Base-by-base conservation (phyloP, 2,888 invertebrate species). In the Dicycla oo region DNA sequence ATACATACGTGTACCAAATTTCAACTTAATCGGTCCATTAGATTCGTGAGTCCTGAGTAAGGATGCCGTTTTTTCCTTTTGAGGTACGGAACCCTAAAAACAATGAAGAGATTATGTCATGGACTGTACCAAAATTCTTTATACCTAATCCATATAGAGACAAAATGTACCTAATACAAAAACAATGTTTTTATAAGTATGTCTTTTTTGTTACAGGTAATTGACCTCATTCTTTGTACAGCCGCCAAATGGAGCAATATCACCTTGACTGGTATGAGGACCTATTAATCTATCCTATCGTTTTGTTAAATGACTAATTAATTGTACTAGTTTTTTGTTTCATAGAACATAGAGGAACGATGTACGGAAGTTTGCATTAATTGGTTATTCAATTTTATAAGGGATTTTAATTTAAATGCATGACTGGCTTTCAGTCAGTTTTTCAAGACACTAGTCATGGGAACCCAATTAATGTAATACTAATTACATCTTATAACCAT, bases 161-260 rank as follows among this genome's bases (percentile, higher is more conserved):
- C 77, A 65, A 80, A 78, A 71, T 63, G 65, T 53, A 81, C 70
- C 58, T 73, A 45, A 51, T 69, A 70, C 57, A 88, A 84, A 87
- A 84, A 86, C 75, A 78, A 62, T 66, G 87, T 88, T 88, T 87
- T 90, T 80, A 91, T 81, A 8, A 66, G 7, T 83, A 82, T 87
- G 78, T 82, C 34, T 67, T 69, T 90, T 91, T 91, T 91, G 89
- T 93, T 93, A 68, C 92, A 93, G 93, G 93, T 93, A 93, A 93
- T 87, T 91, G 93, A 93, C 80, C 82, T 82, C 79, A 86, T 88
- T 89, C 85, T 90, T 87, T 88, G 74, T 57, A 62, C 67, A 73
- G 62, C 69, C 72, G 75, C 51, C 60, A 78, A 74, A 74, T 66
- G 81, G 74, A 67, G 54, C 64, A 71, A 78, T 69, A 70, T 84